Evolutionary conservation across 1,140 invertebrate species (phyloP).

Genomic region (Conopomorpha cramerella): DNA sequence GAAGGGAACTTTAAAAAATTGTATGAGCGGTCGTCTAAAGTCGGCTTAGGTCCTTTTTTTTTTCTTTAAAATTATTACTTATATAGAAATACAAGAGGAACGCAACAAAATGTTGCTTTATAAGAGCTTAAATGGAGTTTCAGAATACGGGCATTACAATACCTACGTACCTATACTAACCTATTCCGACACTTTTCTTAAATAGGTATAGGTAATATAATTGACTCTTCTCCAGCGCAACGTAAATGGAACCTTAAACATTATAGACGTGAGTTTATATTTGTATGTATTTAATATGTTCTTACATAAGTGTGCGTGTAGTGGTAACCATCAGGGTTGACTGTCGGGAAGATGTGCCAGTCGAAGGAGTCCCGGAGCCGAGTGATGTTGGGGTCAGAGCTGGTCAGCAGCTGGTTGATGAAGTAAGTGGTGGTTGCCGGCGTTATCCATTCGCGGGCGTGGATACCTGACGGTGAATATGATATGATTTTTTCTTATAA

Average conservation of each 20-base stretch:
- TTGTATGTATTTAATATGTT: conserved; percentile 5
- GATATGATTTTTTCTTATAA: too few relatives aligned
- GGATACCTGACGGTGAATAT: conserved; percentile 65
- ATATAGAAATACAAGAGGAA: too few relatives aligned
- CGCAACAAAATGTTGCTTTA: too few relatives aligned
- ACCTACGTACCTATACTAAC: too few relatives aligned
- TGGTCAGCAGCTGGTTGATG: conserved; percentile 64
- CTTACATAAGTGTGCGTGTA: conserved; percentile 37
- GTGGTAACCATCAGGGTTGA: conserved; percentile 68
- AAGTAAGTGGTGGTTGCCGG: conserved; percentile 68
- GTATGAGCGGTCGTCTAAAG: too few relatives aligned
- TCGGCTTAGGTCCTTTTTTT: too few relatives aligned
- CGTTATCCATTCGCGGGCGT: conserved; percentile 72
- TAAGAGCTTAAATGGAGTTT: too few relatives aligned
- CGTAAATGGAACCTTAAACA: neutral
- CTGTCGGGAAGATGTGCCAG: conserved; percentile 65
- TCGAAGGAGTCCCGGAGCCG: conserved; percentile 61
- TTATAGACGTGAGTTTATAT: too few relatives aligned
- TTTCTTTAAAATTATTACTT: too few relatives aligned
- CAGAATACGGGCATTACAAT: too few relatives aligned
- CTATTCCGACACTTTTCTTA: neutral
- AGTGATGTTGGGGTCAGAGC: conserved; percentile 29
- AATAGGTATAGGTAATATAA: neutral
- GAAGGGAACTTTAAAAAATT: too few relatives aligned
- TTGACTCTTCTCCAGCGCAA: neutral